Conservation (phyloP, 2,888 invertebrate genomes). For the Diloba caeruleocephala region DNA sequence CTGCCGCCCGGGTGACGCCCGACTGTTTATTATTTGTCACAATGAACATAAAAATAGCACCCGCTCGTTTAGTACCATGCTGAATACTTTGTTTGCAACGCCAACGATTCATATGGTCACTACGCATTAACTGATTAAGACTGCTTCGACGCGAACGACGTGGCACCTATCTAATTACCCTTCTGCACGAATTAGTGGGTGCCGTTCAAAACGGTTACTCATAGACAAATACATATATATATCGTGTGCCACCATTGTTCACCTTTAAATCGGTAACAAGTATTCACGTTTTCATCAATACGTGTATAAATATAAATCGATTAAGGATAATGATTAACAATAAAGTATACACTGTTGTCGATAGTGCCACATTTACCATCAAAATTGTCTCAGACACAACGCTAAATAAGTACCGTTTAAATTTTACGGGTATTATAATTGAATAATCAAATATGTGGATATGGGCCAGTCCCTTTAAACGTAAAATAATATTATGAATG, state of each 20-base stretch:
- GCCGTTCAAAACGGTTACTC: conserved; percentile 2
- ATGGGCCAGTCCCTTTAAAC: conserved; percentile 43
- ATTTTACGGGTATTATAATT: too few relatives aligned
- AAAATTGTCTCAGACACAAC: too few relatives aligned
- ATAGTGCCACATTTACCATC: too few relatives aligned
- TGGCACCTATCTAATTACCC: conserved; percentile 24
- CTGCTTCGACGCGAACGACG: conserved; percentile 14
- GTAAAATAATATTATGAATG: conserved; percentile 48
- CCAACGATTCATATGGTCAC: conserved; percentile 43
- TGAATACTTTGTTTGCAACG: conserved; percentile 52
- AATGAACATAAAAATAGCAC: conserved; percentile 80
- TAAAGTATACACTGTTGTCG: too few relatives aligned
- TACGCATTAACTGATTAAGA: conserved; percentile 37
- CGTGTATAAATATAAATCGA: conserved; percentile 1
- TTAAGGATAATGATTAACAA: conserved; percentile 13
- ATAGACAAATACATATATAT: conserved; percentile 7
- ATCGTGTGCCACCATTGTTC: conserved; percentile 2
- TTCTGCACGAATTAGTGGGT: conserved; percentile 26
- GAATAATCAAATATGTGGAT: conserved; percentile 23
- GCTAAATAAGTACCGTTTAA: too few relatives aligned
- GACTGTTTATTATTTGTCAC: conserved; percentile 78
- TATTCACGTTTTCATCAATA: conserved; percentile 5
- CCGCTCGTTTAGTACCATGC: conserved; percentile 63
- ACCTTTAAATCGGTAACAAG: conserved; percentile 12
- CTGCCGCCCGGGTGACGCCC: conserved; percentile 71